These are phyloP conservation scores for Drosophila nigromelanica DNA, from an alignment of 1,140 invertebrate species.

Conservation along the genomic window DNA sequence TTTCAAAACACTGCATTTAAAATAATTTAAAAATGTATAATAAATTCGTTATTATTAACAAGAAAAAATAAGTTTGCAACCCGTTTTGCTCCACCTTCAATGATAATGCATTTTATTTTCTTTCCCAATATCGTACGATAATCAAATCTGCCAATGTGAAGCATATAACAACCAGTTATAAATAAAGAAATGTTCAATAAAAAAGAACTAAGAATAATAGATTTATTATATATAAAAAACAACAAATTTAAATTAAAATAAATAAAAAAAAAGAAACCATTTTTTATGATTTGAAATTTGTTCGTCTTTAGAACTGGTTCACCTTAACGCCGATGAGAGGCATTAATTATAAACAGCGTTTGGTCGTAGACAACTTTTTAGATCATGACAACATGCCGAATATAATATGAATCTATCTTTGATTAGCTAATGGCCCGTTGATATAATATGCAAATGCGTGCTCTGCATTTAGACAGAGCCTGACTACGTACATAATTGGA, in stretches of 20 bases:
- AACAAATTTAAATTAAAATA: conserved; percentile 2
- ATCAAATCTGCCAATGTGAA: conserved; percentile 11
- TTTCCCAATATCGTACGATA: conserved; percentile 9
- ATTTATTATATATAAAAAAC: not conserved
- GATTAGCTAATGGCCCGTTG: conserved; percentile 58
- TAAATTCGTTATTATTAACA: not conserved
- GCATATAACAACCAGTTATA: conserved; percentile 5
- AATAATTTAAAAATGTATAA: too few relatives aligned
- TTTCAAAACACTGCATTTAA: too few relatives aligned
- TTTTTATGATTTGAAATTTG: conserved; percentile 29
- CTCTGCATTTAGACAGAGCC: conserved; percentile 45
- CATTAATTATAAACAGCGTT: conserved; percentile 54
- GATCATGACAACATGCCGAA: conserved; percentile 42
- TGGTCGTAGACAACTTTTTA: conserved; percentile 32
- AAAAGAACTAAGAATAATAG: not conserved
- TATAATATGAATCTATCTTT: conserved; percentile 58
- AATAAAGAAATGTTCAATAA: conserved; percentile 27
- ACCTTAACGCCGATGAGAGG: conserved; percentile 42
- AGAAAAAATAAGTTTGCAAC: not conserved
- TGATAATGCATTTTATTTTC: conserved; percentile 11
- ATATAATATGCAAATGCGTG: conserved; percentile 49
- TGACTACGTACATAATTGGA: conserved; percentile 40
- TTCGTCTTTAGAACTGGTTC: conserved; percentile 51
- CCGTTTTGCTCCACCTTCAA: not conserved
- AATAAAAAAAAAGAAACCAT: conserved; percentile 10